phyloP scores from a whole-genome alignment of 2,888 invertebrate species.

The Colletes collaris region DNA sequence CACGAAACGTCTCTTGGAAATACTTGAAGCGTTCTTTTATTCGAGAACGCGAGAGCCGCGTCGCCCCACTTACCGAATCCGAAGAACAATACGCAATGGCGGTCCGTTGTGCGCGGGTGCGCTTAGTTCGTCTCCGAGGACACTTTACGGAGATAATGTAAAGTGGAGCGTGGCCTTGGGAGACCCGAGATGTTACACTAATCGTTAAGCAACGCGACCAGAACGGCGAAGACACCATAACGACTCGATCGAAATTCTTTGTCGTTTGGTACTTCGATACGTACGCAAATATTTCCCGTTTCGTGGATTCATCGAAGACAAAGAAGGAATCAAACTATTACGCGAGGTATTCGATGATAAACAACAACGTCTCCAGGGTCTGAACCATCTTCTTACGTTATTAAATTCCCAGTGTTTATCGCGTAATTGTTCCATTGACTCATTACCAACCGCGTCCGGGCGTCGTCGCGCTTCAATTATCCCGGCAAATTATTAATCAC shows the following conservation, averaged over 20 bases:
- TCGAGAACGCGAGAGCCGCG: conserved; percentile 10
- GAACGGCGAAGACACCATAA: background rate
- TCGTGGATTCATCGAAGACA: too few relatives aligned
- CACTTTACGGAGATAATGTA: conserved; percentile 29
- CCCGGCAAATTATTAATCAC: conserved; percentile 46
- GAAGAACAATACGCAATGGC: conserved; percentile 31
- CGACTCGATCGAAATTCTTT: too few relatives aligned
- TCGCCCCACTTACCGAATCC: conserved; percentile 30
- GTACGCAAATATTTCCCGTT: too few relatives aligned
- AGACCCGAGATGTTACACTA: conserved; percentile 18
- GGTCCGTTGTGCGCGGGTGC: background rate
- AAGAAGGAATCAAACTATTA: too few relatives aligned
- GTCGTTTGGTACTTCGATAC: too few relatives aligned
- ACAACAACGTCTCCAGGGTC: too few relatives aligned
- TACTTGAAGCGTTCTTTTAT: conserved; percentile 40
- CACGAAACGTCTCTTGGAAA: conserved; percentile 27
- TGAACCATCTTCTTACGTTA: too few relatives aligned
- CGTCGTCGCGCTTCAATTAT: conserved; percentile 9
- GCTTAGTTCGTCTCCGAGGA: conserved; percentile 39
- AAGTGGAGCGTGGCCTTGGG: conserved; percentile 42
- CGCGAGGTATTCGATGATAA: too few relatives aligned
- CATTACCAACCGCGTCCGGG: too few relatives aligned
- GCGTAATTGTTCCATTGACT: too few relatives aligned
- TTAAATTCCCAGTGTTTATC: too few relatives aligned
- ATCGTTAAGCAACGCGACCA: conserved; percentile 18